Evolutionary conservation across 2,888 invertebrate genomes (phyloP), one percentile per base, ranked within the genome.

Genomic region (Liodrosophila aerea): DNA sequence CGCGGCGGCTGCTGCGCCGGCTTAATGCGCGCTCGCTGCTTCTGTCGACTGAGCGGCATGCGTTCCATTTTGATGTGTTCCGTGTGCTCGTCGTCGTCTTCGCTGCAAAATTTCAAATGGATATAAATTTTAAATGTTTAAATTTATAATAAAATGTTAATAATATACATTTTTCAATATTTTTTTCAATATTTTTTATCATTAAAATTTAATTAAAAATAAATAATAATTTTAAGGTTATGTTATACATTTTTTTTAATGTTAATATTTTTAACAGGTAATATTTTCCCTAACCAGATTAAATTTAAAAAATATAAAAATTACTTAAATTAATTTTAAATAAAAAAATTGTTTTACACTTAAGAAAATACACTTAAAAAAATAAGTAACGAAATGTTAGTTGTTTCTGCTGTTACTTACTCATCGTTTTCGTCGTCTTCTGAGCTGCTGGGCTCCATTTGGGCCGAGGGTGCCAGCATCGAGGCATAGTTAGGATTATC

Each of bases 61-160:
- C 85, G 81, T 60, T 87, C 87, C 73, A 87, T 82, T 69, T 87
- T 85, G 2, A 87, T 87, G 58, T 87, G 74, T 31, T 80, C 87
- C 30, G 71, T 75, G 3, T 76, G 76, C 46, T 64, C 62, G 40
- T 84, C 67, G 2, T 70, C 76, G 15, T 74, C 68, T 8, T 71
- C 73, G 11, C 66, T 71, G 50, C 0, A 45, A 2, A 39, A 11
- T 44, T 39, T 45, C 3, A 36, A 18, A 22, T n/a, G n/a, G n/a
- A n/a, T n/a, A 39, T 2, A 2, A n/a, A 16, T 9, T 12, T 0
- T n/a, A n/a, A 39, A 18, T n/a, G 4, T 5, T 18, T 4, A 39
- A 39, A 11, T 18, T 22, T 39, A 36, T 3, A 34, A 34, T 11
- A 34, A 12, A 34, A 12, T 4, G 11, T 34, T n/a, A n/a, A n/a